Evolutionary conservation across 2,113 vertebrate species (phyloP), one percentile per base, ranked within the genome.

Genomic region (Puma concolor): DNA sequence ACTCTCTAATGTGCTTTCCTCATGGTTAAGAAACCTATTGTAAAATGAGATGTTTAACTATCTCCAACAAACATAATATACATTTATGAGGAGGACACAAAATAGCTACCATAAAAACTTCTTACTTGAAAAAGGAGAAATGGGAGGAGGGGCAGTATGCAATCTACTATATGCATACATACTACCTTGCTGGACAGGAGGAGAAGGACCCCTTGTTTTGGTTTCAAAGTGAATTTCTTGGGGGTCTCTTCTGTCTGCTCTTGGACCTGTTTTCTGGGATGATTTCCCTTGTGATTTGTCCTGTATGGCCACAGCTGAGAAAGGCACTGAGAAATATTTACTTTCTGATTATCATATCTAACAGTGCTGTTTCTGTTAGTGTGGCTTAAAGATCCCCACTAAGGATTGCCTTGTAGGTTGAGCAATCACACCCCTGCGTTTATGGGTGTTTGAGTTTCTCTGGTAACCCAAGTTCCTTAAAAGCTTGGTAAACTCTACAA

Each of bases 401-500:
- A 66, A 91, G 60, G 3, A 79, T 72, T 66, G 76, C 91, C 83
- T 80, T 81, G 31, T 27, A 83, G 33, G n/a, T 96, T 92, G 64
- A 89, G 80, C 84, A 92, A 94, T 89, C 88, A 81, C 25, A 82
- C 17, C 57, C 48, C 38, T 57, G 57, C 86, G 88, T 91, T 79
- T 81, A 54, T 16, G 29, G 54, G 64, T 64, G 29, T 69, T 76
- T 92, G 66, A 67, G 54, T 92, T 94, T 94, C 94, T 94, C 66
- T 97, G 72, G 84, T 94, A 97, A 97, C 25, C 10, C 19, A 63
- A 92, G 77, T 95, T 95, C 88, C 94, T 96, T 91, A 84, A 96
- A 95, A 94, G 52, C 31, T 94, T 95, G 71, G 50, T 94, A 84
- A 84, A 60, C 69, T 50, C 63, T 74, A 81, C 17, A 27, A 36